Evolutionary conservation across 2,113 vertebrate species (phyloP), one percentile per base, ranked within the genome.

Genomic region (Hippocampus zosterae): DNA sequence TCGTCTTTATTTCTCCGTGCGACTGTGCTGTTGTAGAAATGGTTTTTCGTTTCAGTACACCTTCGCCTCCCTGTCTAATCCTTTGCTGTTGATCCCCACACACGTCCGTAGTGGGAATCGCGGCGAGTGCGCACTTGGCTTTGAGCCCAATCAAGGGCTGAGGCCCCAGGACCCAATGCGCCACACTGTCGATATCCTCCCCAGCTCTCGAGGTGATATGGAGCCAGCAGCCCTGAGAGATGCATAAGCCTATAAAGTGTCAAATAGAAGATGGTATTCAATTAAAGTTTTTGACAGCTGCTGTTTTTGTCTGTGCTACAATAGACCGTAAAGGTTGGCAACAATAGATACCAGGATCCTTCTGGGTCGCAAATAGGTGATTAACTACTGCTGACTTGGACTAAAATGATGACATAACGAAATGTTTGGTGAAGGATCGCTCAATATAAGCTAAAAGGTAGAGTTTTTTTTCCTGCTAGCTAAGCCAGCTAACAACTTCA

Each of bases 141-240:
- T 69, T 62, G 64, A 70, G 68, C 13, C 56, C 75, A 75, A 83
- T 79, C 80, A 77, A 75, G 37, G 55, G 72, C 68, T 67, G n/a
- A 56, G 60, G 23, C 65, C 66, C 40, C 23, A 50, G 61, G 74
- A 69, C 67, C 72, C 69, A 23, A 77, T 81, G 70, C 74, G 83
- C 53, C 40, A 70, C 46, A 27, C 71, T 68, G 74, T 83, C 76
- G 3, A 84, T 81, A 82, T 66, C 59, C 62, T 69, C 44, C 53
- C 70, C 33, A 68, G 60, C 69, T 71, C 48, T 68, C 66, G 61
- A 72, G 75, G 75, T 73, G 67, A 76, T 29, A 42, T 74, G 71
- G 67, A 77, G 75, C 61, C 68, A 70, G 61, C 50, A 69, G 44
- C 69, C 71, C 16, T 1, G 9, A 18, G 5, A 15, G 66, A 64